Conservation (phyloP, 2,113 vertebrate species). For the Ochotona princeps region DNA sequence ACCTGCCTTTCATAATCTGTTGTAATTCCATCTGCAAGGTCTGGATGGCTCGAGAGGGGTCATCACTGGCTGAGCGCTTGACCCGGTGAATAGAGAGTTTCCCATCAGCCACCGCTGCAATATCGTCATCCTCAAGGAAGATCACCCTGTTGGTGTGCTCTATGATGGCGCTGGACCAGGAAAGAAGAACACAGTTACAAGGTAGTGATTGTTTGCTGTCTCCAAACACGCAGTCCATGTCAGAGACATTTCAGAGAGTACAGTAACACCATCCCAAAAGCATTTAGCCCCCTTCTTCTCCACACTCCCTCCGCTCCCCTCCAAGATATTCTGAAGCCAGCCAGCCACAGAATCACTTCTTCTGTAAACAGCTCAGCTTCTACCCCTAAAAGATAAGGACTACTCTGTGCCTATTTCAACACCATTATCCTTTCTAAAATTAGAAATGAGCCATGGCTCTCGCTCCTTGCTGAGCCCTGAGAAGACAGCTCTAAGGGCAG, state of each 20-base stretch:
- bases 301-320: background rate
- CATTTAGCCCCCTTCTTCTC: background rate
- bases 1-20: conserved; percentile 97
- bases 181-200: background rate
- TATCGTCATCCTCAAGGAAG: conserved; percentile 96
- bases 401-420: background rate
- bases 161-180: conserved; percentile 91
- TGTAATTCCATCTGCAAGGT: conserved; percentile 97
- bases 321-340: background rate
- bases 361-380: background rate
- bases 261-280: background rate
- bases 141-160: conserved; percentile 98
- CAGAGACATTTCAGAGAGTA: background rate
- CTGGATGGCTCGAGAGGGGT: conserved; percentile 94
- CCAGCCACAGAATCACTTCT: background rate
- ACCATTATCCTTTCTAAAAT: background rate
- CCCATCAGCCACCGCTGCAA: conserved; percentile 92
- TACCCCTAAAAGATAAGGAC: background rate
- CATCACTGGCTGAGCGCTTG: conserved; percentile 90
- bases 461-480: background rate
- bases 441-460: no score
- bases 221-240: background rate
- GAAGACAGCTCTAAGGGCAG: background rate
- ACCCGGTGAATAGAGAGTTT: conserved; percentile 95
- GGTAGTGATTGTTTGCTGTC: background rate